These are phyloP conservation scores for Rhabdornis inornatus DNA, from an alignment of 2,113 vertebrate genomes.

Conservation along the genomic window DNA sequence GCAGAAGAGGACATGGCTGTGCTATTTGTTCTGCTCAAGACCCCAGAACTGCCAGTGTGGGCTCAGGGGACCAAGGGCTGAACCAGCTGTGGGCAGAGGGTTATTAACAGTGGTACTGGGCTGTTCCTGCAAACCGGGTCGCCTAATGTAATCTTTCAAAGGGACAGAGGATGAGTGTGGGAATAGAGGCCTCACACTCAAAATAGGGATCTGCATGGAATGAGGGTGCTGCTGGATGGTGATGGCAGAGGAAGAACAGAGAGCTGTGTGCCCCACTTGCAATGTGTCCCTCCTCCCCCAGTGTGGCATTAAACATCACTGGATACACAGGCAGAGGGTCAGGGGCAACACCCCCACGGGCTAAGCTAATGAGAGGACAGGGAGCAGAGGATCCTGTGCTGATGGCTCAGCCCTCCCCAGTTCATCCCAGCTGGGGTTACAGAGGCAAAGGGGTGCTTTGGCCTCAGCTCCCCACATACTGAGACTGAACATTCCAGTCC, in stretches of 20 bases:
- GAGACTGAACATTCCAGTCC: not conserved
- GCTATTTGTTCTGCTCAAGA: not conserved
- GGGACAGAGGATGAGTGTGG: not conserved
- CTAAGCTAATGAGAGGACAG: not conserved
- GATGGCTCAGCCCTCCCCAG: not conserved
- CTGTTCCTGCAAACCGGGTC: slow-evolving; percentile 41
- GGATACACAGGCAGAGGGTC: not conserved
- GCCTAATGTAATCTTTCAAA: slow-evolving; percentile 3
- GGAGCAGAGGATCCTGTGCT: not conserved
- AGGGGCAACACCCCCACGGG: fast-evolving
- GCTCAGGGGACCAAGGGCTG: not conserved
- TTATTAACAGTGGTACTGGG: not conserved
- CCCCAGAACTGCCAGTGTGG: not conserved
- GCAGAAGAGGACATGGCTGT: not conserved
- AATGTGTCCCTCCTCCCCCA: not conserved
- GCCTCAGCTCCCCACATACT: not conserved
- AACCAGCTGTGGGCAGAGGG: not conserved
- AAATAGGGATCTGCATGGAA: fast-evolving
- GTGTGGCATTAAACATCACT: fast-evolving
- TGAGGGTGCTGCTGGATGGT: fast-evolving
- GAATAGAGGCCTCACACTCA: fast-evolving
- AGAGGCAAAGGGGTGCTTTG: not conserved
- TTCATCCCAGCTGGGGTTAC: not conserved
- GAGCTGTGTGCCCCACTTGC: not conserved
- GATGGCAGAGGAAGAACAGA: not conserved